A percentile compares a stretch with the other conserved stretches of the same genome.
Evolutionary conservation across 1,140 invertebrate genomes (phyloP).

Genomic region (Zaprionus gabonicus): DNA sequence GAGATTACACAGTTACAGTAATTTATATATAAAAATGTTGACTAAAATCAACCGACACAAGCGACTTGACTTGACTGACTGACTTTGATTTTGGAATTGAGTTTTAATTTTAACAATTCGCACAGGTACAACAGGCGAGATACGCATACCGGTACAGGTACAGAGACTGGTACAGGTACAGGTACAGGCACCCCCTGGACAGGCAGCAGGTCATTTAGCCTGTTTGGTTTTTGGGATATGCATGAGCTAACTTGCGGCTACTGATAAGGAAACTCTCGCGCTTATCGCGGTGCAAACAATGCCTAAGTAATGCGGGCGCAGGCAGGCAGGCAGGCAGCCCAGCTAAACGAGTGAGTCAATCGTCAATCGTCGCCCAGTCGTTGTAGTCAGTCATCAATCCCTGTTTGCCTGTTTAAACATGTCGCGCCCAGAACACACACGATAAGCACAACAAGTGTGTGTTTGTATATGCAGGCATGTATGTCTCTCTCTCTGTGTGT

Average conservation of each 20-base stretch:
- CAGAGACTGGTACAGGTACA: background rate
- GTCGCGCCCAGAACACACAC: conserved; percentile 26
- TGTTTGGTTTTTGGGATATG: background rate
- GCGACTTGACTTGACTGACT: background rate
- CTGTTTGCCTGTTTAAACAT: conserved; percentile 30
- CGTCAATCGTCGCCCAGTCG: background rate
- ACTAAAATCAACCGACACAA: background rate
- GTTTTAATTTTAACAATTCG: background rate
- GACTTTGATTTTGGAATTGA: background rate
- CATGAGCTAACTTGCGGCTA: background rate
- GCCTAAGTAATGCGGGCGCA: conserved; percentile 29
- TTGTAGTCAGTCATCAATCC: conserved; percentile 6
- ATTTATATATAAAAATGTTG: background rate
- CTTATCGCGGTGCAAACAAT: conserved; percentile 18
- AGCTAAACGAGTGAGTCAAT: conserved; percentile 32
- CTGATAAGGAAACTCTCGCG: conserved; percentile 12
- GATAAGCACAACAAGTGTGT: conserved; percentile 47
- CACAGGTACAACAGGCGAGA: background rate
- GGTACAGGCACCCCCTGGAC: background rate
- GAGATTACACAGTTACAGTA: background rate
- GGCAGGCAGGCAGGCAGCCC: too few relatives aligned
- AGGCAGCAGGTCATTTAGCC: background rate
- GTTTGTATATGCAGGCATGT: background rate
- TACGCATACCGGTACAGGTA: background rate
- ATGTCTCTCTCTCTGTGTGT: background rate